These are phyloP conservation scores for Sylvicola cinctus DNA, from an alignment of 2,888 invertebrate genomes.

Conservation along the genomic window DNA sequence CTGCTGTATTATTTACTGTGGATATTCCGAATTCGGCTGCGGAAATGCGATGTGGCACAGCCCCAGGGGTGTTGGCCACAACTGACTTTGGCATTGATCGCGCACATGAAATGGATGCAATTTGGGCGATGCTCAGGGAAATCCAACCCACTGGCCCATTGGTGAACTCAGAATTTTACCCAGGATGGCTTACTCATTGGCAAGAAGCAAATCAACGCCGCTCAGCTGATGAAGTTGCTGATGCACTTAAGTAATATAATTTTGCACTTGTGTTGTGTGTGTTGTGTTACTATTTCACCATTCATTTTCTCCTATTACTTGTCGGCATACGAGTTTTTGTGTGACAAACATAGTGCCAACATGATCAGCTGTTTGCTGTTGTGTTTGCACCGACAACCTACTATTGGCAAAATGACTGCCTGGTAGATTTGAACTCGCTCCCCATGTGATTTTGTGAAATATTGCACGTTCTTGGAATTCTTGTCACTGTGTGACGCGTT, in stretches of 20 bases:
- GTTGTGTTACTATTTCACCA: no score
- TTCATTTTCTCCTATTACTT: no score
- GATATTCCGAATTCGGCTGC: conserved; percentile 39
- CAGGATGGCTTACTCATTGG: conserved; percentile 88
- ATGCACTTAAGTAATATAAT: conserved; percentile 22
- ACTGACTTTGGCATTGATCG: conserved; percentile 49
- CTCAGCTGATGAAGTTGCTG: conserved; percentile 28
- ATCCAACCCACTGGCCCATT: conserved; percentile 50
- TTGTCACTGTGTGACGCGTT: no score
- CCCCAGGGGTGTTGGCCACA: conserved; percentile 53
- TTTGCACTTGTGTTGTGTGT: neutral
- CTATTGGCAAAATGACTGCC: no score
- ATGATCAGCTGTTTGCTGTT: no score
- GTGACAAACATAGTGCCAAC: no score
- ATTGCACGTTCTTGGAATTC: no score
- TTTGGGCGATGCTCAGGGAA: conserved; percentile 28
- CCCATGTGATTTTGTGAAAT: no score
- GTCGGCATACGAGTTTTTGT: no score
- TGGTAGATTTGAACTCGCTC: no score
- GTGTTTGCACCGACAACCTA: no score
- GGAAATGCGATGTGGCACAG: conserved; percentile 36
- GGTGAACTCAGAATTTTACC: conserved; percentile 81
- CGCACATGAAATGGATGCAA: conserved; percentile 17
- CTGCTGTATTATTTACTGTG: conserved; percentile 55
- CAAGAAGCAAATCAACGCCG: conserved; percentile 40